These are phyloP conservation scores for Augochlorella aurata DNA, from an alignment of 2,888 invertebrate species.

Conservation along the genomic window DNA sequence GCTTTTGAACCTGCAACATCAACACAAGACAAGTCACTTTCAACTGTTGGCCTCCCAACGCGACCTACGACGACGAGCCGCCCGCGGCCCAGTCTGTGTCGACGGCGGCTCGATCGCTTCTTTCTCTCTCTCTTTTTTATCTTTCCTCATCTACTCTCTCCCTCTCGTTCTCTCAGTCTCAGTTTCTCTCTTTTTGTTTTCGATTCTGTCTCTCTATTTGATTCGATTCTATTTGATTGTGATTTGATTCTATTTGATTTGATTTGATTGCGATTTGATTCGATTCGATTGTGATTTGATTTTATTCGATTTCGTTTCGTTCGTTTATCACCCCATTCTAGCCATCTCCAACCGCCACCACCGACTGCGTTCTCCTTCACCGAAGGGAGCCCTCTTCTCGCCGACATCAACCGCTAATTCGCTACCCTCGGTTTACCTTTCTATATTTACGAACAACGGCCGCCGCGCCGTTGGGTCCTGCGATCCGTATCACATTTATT, in stretches of 20 bases:
- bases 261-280: no score
- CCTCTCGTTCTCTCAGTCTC: slow-evolving; percentile 21
- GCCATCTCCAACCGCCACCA: background rate
- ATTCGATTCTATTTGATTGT: slow-evolving; percentile 14
- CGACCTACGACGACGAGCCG: slow-evolving; percentile 71
- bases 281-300: no score
- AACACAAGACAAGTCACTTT: slow-evolving; percentile 83
- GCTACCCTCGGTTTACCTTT: slow-evolving; percentile 33
- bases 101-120: slow-evolving; percentile 63
- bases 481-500: slow-evolving; percentile 25
- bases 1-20: slow-evolving; percentile 95
- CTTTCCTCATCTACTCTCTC: slow-evolving; percentile 41
- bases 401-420: slow-evolving; percentile 41
- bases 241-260: background rate
- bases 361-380: background rate
- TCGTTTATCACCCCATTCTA: background rate
- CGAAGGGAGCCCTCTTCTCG: no score
- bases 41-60: slow-evolving; percentile 77
- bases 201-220: slow-evolving; percentile 36
- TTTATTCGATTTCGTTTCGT: no score
- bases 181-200: slow-evolving; percentile 19
- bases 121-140: slow-evolving; percentile 33
- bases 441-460: slow-evolving; percentile 28
- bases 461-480: background rate
- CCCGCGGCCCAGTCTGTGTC: slow-evolving; percentile 62